These are phyloP conservation scores for Melinopterus prodromus DNA, from an alignment of 2,888 invertebrate genomes.

Conservation along the genomic window DNA sequence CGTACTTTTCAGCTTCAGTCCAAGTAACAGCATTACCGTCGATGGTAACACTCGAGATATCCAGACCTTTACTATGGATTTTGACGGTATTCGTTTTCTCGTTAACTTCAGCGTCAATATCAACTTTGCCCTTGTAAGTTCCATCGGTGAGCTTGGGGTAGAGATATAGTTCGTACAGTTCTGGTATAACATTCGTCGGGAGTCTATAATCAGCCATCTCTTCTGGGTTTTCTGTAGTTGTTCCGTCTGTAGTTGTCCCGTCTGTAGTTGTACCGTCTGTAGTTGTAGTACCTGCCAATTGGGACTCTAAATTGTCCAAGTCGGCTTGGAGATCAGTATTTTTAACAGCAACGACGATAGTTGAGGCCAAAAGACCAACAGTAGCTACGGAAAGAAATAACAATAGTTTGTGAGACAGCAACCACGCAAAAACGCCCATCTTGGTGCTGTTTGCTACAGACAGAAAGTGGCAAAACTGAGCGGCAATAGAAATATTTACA, in stretches of 20 bases:
- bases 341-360: slow-evolving; percentile 63
- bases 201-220: slow-evolving; percentile 62
- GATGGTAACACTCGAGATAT: slow-evolving; percentile 60
- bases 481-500: no score
- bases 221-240: slow-evolving; percentile 26
- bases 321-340: slow-evolving; percentile 52
- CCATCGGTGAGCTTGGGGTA: slow-evolving; percentile 70
- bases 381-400: slow-evolving; percentile 55
- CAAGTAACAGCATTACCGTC: slow-evolving; percentile 44
- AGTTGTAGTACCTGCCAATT: slow-evolving; percentile 29
- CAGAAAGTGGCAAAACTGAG: not conserved
- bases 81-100: slow-evolving; percentile 62
- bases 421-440: slow-evolving; percentile 45
- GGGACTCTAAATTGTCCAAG: slow-evolving; percentile 44
- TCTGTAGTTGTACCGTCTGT: slow-evolving; percentile 28
- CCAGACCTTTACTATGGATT: slow-evolving; percentile 70
- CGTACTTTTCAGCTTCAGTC: slow-evolving; percentile 45
- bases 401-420: slow-evolving; percentile 56
- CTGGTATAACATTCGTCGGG: slow-evolving; percentile 67
- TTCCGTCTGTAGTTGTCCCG: slow-evolving; percentile 33
- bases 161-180: slow-evolving; percentile 72
- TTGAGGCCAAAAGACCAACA: slow-evolving; percentile 63
- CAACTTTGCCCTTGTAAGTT: slow-evolving; percentile 66
- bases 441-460: slow-evolving; percentile 6
- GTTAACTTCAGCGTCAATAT: slow-evolving; percentile 61